Percentiles rank a stretch among this genome's conserved stretches.
These are phyloP conservation scores for Chloroclystis v-ata DNA, from an alignment of 2,888 invertebrate genomes.

Conservation along the genomic window DNA sequence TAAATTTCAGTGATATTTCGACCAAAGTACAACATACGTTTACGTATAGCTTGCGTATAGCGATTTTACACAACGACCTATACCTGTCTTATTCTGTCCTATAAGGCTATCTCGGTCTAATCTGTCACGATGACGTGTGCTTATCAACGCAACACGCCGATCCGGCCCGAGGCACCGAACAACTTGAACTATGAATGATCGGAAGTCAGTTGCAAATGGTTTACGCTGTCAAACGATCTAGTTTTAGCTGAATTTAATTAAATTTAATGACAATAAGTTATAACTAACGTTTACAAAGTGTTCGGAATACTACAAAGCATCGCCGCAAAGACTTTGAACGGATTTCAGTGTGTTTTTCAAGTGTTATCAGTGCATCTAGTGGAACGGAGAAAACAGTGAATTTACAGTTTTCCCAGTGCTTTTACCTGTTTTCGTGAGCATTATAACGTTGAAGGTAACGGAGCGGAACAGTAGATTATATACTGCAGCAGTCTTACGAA, in stretches of 20 bases:
- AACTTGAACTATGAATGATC: constrained; percentile 28
- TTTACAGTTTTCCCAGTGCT: constrained; percentile 47
- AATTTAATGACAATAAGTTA: constrained; percentile 41
- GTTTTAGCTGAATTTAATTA: constrained; percentile 46
- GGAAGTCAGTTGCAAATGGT: constrained; percentile 70
- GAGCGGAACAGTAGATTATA: constrained; percentile 44
- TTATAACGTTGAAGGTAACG: constrained; percentile 55
- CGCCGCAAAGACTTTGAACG: constrained; percentile 30
- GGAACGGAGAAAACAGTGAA: constrained; percentile 37
- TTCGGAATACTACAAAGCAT: constrained; percentile 27
- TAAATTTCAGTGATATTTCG: too few species aligned
- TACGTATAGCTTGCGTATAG: background rate
- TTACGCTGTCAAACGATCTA: constrained; percentile 50
- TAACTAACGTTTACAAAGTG: constrained; percentile 28
- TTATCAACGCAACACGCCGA: constrained; percentile 27
- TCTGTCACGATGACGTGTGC: constrained; percentile 66
- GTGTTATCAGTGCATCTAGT: constrained; percentile 28
- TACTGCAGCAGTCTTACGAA: constrained; percentile 48
- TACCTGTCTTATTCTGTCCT: constrained; percentile 32
- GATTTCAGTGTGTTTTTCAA: constrained; percentile 39
- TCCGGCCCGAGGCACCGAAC: too few species aligned
- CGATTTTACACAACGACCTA: too few species aligned
- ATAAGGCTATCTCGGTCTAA: constrained; percentile 43
- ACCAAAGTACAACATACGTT: too few species aligned
- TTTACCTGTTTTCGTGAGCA: constrained; percentile 54